These are phyloP conservation scores for Ditylenchus weischeri DNA, from an alignment of 2,888 invertebrate genomes.

Conservation along the genomic window DNA sequence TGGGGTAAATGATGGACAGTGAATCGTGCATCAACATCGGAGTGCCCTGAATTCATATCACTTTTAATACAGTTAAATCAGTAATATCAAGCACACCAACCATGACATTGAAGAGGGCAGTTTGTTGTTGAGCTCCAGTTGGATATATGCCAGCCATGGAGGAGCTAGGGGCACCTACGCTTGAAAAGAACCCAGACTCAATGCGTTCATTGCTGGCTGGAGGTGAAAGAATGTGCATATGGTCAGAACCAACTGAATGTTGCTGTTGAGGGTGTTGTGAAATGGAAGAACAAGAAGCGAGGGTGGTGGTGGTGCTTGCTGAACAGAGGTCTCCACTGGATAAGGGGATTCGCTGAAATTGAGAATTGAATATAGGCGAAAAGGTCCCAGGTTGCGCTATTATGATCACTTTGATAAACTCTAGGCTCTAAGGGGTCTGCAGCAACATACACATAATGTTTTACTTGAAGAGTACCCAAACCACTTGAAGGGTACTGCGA, in stretches of 20 bases:
- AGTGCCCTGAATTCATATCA: not conserved
- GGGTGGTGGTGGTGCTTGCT: too few relatives aligned
- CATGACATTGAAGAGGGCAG: not conserved
- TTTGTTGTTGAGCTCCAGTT: not conserved
- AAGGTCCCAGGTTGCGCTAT: too few relatives aligned
- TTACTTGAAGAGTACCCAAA: too few relatives aligned
- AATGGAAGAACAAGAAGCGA: not conserved
- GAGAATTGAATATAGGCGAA: too few relatives aligned
- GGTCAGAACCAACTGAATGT: conserved; percentile 11
- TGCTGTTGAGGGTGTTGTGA: conserved; percentile 8
- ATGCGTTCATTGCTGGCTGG: conserved; percentile 40
- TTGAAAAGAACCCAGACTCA: conserved; percentile 13
- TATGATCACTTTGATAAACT: too few relatives aligned
- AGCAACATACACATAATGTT: too few relatives aligned
- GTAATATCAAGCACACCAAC: not conserved
- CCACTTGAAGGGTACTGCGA: too few relatives aligned
- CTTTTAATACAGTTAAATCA: not conserved
- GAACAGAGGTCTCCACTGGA: too few relatives aligned
- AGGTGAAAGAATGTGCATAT: conserved; percentile 44
- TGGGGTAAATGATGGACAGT: conserved; percentile 53
- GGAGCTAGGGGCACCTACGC: not conserved
- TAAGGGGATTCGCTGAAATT: too few relatives aligned
- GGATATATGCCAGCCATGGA: not conserved
- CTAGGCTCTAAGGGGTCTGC: too few relatives aligned
- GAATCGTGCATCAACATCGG: conserved; percentile 30